Base-by-base conservation (phyloP, 1,140 invertebrate genomes). In the Trichoplusia ni region DNA sequence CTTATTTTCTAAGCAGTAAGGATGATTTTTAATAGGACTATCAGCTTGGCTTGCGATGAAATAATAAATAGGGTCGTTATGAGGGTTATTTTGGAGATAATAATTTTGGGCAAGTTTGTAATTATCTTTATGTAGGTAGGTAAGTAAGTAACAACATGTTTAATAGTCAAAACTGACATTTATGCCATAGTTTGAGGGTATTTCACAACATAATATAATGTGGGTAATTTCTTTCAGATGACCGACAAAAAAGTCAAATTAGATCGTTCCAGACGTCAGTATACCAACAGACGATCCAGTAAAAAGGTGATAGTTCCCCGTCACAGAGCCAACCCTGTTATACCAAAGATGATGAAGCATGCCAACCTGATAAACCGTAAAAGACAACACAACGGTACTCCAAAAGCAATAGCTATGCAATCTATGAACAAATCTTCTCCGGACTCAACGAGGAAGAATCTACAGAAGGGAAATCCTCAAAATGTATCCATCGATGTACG, bases 381-480 rank as follows among this genome's bases (percentile, higher is more conserved):
- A 60, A 75, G 67, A 37, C 70, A 65, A 51, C 47, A 72, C 18
- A 65, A 65, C 58, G 42, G 73, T n/a, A 13, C 31, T 21, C 37
- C 19, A 7, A 29, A 35, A 6, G 53, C 9, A n/a, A n/a, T n/a
- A 19, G 23, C 29, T 11, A 63, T 29, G 23, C 31, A 35, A 53
- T 11, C 63, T 19, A 58, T 59, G 6, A 75, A 73, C 6, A 74
- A 73, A 64, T 74, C 65, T 11, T 54, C 68, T 61, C 69, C 69
- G 38, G 73, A 82, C 62, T 77, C 74, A 1, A 81, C 75, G 27
- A 77, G 56, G 54, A 78, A 72, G 47, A 70, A 74, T 35, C 2
- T 31, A 8, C 33, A 62, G 6, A 25, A 76, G 69, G 35, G 64
- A 64, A 16, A 9, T 11, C 25, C 3, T 27, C 29, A 38, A 8